Conservation (phyloP, 2,113 vertebrate species). For the Alligator mississippiensis region DNA sequence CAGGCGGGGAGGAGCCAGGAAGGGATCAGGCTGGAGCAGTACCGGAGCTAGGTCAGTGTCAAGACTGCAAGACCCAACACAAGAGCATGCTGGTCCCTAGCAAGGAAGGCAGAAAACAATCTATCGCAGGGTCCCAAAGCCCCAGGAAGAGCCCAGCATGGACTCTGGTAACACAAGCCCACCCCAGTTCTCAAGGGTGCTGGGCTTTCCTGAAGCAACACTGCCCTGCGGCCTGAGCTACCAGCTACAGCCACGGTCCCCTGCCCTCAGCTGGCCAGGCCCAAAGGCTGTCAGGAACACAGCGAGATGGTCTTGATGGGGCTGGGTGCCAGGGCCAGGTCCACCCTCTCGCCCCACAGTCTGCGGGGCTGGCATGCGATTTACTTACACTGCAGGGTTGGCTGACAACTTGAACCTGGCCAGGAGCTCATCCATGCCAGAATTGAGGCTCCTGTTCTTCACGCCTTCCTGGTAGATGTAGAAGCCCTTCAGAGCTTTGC, state of each 20-base stretch:
- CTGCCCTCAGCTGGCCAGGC: neutral
- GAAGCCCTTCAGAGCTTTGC: constrained; percentile 95
- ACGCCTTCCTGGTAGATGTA: constrained; percentile 90
- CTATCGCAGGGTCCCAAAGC: too few relatives aligned
- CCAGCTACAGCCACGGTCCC: rapidly evolving
- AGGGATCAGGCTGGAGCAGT: rapidly evolving
- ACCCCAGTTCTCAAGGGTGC: neutral
- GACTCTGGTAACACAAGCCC: neutral
- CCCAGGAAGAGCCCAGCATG: too few relatives aligned
- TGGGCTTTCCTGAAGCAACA: neutral
- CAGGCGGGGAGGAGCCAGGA: rapidly evolving
- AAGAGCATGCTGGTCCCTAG: neutral
- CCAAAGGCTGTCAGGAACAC: neutral
- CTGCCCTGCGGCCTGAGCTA: rapidly evolving
- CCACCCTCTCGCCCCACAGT: rapidly evolving
- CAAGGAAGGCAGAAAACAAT: neutral
- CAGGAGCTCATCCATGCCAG: constrained; percentile 85
- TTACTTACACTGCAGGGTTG: constrained; percentile 88
- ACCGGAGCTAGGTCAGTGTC: neutral
- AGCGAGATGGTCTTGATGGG: neutral
- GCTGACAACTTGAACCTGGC: constrained; percentile 82
- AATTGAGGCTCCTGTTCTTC: constrained; percentile 87
- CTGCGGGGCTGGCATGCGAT: too few relatives aligned
- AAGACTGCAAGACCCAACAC: rapidly evolving
- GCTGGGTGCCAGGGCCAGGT: neutral